These are phyloP conservation scores for Mellilla xanthometata DNA, from an alignment of 2,888 invertebrate genomes.

Conservation along the genomic window DNA sequence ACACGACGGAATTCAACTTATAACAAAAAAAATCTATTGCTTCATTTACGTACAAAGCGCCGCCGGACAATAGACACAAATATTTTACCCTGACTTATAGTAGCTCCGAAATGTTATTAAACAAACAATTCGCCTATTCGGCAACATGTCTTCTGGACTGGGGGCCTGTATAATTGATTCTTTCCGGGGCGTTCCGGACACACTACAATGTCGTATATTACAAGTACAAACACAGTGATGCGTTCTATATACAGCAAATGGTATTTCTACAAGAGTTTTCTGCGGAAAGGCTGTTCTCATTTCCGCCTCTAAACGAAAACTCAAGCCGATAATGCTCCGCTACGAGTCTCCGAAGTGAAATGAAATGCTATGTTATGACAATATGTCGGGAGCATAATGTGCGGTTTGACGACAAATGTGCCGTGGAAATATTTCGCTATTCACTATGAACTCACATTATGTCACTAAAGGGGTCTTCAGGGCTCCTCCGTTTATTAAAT, in stretches of 20 bases:
- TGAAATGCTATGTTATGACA: conserved; percentile 77
- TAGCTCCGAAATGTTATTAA: conserved; percentile 77
- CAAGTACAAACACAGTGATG: neutral
- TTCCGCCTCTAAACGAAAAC: conserved; percentile 73
- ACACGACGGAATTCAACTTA: conserved; percentile 54
- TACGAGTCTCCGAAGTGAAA: conserved; percentile 69
- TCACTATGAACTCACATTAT: conserved; percentile 44
- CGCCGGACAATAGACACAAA: conserved; percentile 63
- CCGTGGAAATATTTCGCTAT: conserved; percentile 45
- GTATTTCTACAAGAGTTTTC: conserved; percentile 68
- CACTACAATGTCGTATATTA: conserved; percentile 56
- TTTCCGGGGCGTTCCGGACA: conserved; percentile 74
- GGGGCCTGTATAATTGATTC: conserved; percentile 77
- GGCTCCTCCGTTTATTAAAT: conserved; percentile 30
- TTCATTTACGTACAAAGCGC: conserved; percentile 66
- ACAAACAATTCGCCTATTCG: conserved; percentile 82
- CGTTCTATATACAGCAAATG: conserved; percentile 57
- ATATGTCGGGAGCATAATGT: conserved; percentile 61
- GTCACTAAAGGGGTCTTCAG: conserved; percentile 31
- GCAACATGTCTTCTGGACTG: conserved; percentile 65
- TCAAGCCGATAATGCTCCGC: conserved; percentile 60
- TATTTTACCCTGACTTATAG: conserved; percentile 72
- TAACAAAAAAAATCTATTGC: conserved; percentile 57
- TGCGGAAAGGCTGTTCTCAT: conserved; percentile 73
- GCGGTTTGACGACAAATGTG: conserved; percentile 49